Conservation (phyloP, 2,113 vertebrate species). For the Andinoacara biseriatus region DNA sequence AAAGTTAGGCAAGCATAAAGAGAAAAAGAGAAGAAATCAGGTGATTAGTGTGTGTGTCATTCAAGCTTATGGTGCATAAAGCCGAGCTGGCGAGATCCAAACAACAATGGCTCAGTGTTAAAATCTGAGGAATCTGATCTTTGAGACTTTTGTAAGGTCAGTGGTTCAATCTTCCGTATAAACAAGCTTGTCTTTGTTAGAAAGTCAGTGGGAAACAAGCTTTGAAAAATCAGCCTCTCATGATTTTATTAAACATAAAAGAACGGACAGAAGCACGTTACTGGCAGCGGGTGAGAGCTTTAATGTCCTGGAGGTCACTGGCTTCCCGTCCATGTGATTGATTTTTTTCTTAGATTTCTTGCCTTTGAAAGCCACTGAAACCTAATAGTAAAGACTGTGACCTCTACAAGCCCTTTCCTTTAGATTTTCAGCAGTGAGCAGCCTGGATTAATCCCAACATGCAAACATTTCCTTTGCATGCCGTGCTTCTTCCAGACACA, state of each 20-base stretch:
- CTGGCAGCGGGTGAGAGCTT: slow-evolving; percentile 5
- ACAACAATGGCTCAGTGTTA: slow-evolving; percentile 45
- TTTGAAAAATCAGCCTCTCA: not conserved
- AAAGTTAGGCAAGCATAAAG: slow-evolving; percentile 88
- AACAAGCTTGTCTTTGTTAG: slow-evolving; percentile 32
- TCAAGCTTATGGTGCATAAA: slow-evolving; percentile 18
- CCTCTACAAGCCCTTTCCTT: slow-evolving; percentile 28
- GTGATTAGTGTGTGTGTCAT: slow-evolving; percentile 83
- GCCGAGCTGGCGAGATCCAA: slow-evolving; percentile 17
- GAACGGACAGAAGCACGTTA: not conserved
- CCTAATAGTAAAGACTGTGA: slow-evolving; percentile 19
- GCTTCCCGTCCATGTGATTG: slow-evolving; percentile 16
- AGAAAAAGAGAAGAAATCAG: slow-evolving; percentile 85
- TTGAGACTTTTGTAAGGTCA: slow-evolving; percentile 6
- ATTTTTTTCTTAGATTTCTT: slow-evolving; percentile 44
- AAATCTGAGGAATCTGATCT: slow-evolving; percentile 21
- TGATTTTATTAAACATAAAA: not conserved
- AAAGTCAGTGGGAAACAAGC: not conserved
- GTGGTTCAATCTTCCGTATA: not conserved
- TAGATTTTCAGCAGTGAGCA: not conserved
- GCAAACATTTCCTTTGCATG: not conserved
- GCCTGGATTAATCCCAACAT: not conserved
- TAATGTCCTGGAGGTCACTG: not conserved
- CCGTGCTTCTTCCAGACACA: not conserved
- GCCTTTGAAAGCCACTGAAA: slow-evolving; percentile 42